phyloP scores from a whole-genome alignment of 2,888 invertebrate species.

The Eupithecia exiguata region DNA sequence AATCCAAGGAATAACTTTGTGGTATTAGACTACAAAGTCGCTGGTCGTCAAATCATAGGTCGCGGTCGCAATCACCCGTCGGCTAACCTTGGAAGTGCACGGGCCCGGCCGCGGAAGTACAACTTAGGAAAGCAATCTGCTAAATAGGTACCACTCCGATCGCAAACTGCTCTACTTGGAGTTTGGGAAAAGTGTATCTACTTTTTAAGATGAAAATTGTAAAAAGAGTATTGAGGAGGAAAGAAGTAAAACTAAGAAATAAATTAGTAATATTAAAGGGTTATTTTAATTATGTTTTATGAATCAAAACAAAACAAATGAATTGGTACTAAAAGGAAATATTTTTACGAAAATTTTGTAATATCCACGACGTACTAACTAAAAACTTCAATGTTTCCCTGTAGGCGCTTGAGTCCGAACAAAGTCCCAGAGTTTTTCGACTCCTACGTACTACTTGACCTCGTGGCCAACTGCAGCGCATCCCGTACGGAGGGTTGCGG shows the following conservation, averaged over 20 bases:
- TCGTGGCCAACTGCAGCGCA: too few relatives aligned
- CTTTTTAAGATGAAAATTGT: not conserved
- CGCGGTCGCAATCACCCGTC: not conserved
- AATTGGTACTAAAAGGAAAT: too few relatives aligned
- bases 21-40: not conserved
- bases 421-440: too few relatives aligned
- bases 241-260: not conserved
- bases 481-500: too few relatives aligned
- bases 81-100: conserved; percentile 35
- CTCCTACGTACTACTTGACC: too few relatives aligned
- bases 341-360: too few relatives aligned
- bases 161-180: conserved; percentile 26
- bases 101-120: conserved; percentile 64
- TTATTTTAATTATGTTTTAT: too few relatives aligned
- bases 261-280: not conserved
- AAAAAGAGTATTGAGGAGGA: not conserved
- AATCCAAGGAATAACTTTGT: not conserved
- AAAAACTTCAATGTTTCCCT: too few relatives aligned
- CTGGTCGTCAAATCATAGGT: not conserved
- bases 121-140: conserved; percentile 83
- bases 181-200: not conserved
- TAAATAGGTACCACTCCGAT: conserved; percentile 41
- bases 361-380: too few relatives aligned
- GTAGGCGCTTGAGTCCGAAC: too few relatives aligned
- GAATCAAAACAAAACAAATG: too few relatives aligned